These are phyloP conservation scores for Standfussiana lucernea DNA, from an alignment of 2,888 invertebrate genomes.

Conservation along the genomic window DNA sequence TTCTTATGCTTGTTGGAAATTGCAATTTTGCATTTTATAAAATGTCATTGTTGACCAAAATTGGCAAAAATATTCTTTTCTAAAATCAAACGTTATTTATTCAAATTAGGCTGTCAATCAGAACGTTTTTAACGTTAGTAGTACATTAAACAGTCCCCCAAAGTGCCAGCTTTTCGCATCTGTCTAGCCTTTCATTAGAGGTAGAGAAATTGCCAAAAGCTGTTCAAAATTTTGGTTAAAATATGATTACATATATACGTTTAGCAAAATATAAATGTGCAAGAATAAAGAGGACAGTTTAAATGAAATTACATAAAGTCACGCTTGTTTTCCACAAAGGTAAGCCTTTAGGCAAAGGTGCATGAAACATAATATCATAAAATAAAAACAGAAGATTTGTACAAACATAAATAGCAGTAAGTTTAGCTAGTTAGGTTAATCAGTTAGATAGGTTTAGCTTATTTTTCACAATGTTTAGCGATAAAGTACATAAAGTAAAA, in stretches of 20 bases:
- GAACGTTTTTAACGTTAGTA: not conserved
- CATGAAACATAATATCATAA: not conserved
- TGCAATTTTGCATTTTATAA: not conserved
- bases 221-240: not conserved
- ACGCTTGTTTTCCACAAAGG: not conserved
- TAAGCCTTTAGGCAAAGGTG: not conserved
- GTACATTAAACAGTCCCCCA: not conserved
- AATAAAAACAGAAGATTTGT: constrained; percentile 25
- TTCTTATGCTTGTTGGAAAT: not conserved
- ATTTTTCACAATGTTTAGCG: constrained; percentile 24
- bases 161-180: not conserved
- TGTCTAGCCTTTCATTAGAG: not conserved
- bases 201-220: not conserved
- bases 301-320: not conserved
- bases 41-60: no score
- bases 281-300: constrained; percentile 11
- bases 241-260: not conserved
- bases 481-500: constrained; percentile 10
- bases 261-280: not conserved
- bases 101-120: not conserved
- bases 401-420: constrained; percentile 22
- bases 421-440: no score
- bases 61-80: no score
- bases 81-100: not conserved
- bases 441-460: constrained; percentile 8